Evolutionary conservation across 2,113 vertebrate species (phyloP), one percentile per base, ranked within the genome.

Genomic region (Poeciliopsis retropinna): DNA sequence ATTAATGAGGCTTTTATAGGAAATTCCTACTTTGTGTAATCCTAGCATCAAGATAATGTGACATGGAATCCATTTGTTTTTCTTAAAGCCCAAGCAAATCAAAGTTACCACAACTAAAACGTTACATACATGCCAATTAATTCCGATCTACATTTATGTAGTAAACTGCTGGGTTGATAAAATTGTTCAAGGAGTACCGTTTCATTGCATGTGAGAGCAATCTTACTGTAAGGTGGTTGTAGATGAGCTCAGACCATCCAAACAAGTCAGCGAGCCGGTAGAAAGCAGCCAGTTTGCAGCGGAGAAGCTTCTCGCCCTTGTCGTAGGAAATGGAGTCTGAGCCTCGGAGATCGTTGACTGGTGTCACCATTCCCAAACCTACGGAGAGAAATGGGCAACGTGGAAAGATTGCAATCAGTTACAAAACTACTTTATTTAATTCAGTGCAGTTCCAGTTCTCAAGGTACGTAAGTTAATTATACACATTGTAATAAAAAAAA

Each of bases 361-460:
- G 98, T 19, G 97, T 99, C 81, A 99, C 98, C 98, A 99, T 99
- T 17, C 98, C 98, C 82, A 99, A 95, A 92, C 98, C 98, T 99
- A 76, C 64, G 15, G 51, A 19, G 61, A 2, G 39, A 78, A 30
- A 66, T 12, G 2, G 19, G n/a, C 25, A 11, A 37, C 27, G 72
- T 10, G 62, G 0, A 31, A 29, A n/a, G 25, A 61, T 4, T 22
- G 17, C 9, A 27, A 22, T 64, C 1, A 4, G 10, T n/a, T 22
- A 44, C 2, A 32, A 31, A 19, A 30, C 60, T 30, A 25, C 34
- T 29, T 30, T 4, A 0, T 7, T n/a, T 8, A 25, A 47, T 47
- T 47, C 44, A 47, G 44, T 47, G 44, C 39, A 41, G 13, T 41
- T 41, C 14, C 13, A 41, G 3, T 4, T 41, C 39, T 15, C 3